These are phyloP conservation scores for Syrmaticus mikado DNA, from an alignment of 2,113 vertebrate species.

Conservation along the genomic window DNA sequence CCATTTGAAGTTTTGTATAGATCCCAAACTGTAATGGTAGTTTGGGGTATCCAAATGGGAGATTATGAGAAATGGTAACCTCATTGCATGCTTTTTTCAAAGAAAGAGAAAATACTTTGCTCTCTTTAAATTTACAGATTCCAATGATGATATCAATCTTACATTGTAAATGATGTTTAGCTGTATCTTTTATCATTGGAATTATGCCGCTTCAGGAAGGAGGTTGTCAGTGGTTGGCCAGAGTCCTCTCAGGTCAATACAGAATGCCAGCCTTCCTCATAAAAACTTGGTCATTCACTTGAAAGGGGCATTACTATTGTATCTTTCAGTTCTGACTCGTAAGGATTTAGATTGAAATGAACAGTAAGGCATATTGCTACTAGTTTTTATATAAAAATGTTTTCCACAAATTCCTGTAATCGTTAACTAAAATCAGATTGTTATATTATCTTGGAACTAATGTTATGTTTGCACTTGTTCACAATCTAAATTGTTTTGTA, in stretches of 20 bases:
- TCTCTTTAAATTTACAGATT: not conserved
- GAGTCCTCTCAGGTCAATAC: not conserved
- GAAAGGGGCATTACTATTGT: not conserved
- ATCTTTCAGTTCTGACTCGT: not conserved
- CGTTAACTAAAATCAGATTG: not conserved
- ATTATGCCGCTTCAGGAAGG: not conserved
- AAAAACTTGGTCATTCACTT: not conserved
- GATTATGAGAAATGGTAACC: not conserved
- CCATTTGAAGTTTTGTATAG: not conserved
- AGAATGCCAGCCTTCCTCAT: not conserved
- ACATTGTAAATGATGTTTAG: not conserved
- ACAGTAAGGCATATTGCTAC: not conserved
- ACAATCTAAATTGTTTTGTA: not conserved
- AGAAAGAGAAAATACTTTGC: not conserved
- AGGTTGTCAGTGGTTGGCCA: rapidly evolving
- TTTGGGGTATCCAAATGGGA: not conserved
- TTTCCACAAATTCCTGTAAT: not conserved
- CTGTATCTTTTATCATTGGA: not conserved
- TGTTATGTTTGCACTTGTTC: not conserved
- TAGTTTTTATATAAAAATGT: not conserved
- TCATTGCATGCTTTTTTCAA: not conserved
- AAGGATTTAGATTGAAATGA: not conserved
- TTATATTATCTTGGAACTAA: not conserved
- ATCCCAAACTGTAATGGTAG: not conserved
- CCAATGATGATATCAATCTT: not conserved